Evolutionary conservation across 2,888 invertebrate genomes (phyloP).

Genomic region (Rosalia funebris): DNA sequence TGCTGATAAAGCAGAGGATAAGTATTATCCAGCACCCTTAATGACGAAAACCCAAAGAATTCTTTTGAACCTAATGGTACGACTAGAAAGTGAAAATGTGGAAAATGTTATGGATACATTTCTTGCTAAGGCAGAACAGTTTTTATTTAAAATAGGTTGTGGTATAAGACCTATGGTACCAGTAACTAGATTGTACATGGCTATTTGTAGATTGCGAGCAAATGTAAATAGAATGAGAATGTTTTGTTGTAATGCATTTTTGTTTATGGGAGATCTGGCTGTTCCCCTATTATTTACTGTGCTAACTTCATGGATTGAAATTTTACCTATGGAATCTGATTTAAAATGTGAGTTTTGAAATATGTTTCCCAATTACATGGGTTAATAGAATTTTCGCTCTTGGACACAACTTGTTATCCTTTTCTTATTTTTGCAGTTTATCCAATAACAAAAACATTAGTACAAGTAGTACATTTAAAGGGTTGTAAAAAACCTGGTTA

Average conservation of each 20-base stretch:
- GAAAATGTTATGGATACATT: slow-evolving; percentile 48
- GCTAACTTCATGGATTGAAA: slow-evolving; percentile 64
- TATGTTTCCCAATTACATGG: too few relatives aligned
- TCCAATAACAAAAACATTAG: slow-evolving; percentile 60
- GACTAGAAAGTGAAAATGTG: slow-evolving; percentile 53
- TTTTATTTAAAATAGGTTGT: slow-evolving; percentile 38
- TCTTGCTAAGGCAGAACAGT: slow-evolving; percentile 46
- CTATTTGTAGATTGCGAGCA: slow-evolving; percentile 52
- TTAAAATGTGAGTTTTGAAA: slow-evolving; percentile 44
- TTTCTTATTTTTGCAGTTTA: slow-evolving; percentile 60
- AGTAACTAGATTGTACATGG: slow-evolving; percentile 52
- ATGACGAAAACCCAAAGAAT: slow-evolving; percentile 63
- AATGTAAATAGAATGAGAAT: slow-evolving; percentile 63
- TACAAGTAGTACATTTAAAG: slow-evolving; percentile 58
- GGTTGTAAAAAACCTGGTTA: slow-evolving; percentile 49
- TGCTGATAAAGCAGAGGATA: slow-evolving; percentile 56
- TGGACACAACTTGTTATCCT: too few relatives aligned
- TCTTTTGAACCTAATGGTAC: slow-evolving; percentile 59
- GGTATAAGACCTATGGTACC: slow-evolving; percentile 37
- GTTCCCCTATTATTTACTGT: slow-evolving; percentile 59
- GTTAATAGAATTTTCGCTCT: too few relatives aligned
- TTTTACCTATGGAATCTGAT: slow-evolving; percentile 60
- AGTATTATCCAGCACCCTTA: slow-evolving; percentile 63
- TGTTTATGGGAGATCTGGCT: slow-evolving; percentile 60
- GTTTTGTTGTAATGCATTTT: slow-evolving; percentile 64